Evolutionary conservation across 2,797 vertebrate species (phyloP).

Genomic region (Mormyrus hasselquistii): DNA sequence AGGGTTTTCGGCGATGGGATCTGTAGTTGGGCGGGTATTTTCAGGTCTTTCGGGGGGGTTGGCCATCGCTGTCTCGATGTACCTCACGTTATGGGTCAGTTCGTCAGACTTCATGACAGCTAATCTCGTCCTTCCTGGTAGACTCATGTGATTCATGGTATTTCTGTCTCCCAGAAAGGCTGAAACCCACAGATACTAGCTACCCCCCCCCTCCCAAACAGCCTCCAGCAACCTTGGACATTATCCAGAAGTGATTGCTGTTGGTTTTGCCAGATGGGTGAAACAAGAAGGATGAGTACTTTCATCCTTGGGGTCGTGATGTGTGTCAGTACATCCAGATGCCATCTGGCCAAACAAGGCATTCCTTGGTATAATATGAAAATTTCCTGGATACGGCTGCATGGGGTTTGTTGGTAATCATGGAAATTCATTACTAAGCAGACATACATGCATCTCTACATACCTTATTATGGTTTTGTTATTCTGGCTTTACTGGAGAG

Average conservation of each 20-base stretch:
- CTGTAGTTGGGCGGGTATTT: not conserved
- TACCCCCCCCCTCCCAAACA: not conserved
- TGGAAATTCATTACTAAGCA: not conserved
- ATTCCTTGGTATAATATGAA: not conserved
- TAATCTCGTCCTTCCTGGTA: not conserved
- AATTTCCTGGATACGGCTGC: not conserved
- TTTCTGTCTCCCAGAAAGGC: not conserved
- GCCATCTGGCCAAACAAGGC: not conserved
- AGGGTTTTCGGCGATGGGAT: not conserved
- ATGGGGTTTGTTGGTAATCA: not conserved
- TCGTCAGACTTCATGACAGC: not conserved
- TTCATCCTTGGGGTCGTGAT: not conserved
- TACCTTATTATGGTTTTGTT: not conserved
- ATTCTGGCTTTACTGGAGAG: not conserved
- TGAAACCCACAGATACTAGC: not conserved
- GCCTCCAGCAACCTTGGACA: not conserved
- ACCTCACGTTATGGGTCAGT: not conserved
- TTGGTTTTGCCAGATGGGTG: not conserved
- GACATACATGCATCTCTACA: not conserved
- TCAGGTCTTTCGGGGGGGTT: not conserved
- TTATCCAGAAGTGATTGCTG: not conserved
- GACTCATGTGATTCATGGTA: not conserved
- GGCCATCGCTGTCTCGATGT: not conserved
- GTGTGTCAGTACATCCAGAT: conserved; percentile 1
- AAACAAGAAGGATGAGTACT: not conserved